Conservation (phyloP, 2,888 invertebrate species). For the Cryptus armator region DNA sequence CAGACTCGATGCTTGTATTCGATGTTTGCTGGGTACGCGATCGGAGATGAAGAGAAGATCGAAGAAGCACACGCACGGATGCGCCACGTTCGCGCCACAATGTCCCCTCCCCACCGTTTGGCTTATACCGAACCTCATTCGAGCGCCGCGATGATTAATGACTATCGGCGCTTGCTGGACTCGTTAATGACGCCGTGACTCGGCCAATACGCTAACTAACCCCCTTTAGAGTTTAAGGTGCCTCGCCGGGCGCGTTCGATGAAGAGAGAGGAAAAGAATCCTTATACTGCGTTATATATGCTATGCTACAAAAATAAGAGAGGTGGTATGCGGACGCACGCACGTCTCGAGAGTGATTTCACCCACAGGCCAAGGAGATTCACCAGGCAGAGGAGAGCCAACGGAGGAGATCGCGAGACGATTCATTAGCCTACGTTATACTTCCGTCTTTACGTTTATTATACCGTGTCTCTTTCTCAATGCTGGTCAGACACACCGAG, state of each 20-base stretch:
- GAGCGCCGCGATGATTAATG: constrained; percentile 82
- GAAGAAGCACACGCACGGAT: constrained; percentile 56
- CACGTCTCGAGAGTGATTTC: constrained; percentile 38
- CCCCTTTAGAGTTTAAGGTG: constrained; percentile 73
- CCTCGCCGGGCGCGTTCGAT: constrained; percentile 31
- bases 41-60: constrained; percentile 49
- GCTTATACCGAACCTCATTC: constrained; percentile 13
- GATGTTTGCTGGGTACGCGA: constrained; percentile 28
- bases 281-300: constrained; percentile 44
- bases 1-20: constrained; percentile 23
- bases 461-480: too few species aligned
- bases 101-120: neutral
- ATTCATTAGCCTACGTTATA: constrained; percentile 44
- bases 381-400: constrained; percentile 1
- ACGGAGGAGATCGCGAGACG: neutral
- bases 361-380: constrained; percentile 28
- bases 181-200: constrained; percentile 84
- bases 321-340: constrained; percentile 19
- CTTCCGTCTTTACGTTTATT: constrained; percentile 26
- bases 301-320: constrained; percentile 13
- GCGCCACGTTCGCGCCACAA: constrained; percentile 65
- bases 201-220: constrained; percentile 83
- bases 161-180: constrained; percentile 76
- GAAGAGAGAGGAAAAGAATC: constrained; percentile 43
- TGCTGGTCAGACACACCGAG: too few species aligned